These are phyloP conservation scores for Gymnopithys bicolor DNA, from an alignment of 2,797 vertebrate genomes.

Conservation along the genomic window DNA sequence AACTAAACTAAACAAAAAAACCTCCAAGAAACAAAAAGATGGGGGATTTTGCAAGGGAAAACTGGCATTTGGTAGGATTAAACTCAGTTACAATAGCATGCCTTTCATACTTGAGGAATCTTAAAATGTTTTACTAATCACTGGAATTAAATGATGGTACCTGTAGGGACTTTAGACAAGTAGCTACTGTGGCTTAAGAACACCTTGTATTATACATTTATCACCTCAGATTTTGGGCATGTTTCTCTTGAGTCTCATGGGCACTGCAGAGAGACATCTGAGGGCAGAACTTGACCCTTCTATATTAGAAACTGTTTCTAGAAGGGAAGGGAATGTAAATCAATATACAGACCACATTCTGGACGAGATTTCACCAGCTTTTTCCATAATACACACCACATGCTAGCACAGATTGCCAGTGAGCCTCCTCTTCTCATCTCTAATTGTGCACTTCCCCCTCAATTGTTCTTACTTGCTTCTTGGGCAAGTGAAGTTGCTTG, in stretches of 20 bases:
- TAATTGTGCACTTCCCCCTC: constrained; percentile 8
- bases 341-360: constrained; percentile 27
- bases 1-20: not conserved
- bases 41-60: not conserved
- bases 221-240: not conserved
- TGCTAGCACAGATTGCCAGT: constrained; percentile 17
- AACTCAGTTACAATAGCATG: not conserved
- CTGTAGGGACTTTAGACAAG: not conserved
- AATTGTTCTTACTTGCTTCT: not conserved
- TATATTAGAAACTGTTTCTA: constrained; percentile 49
- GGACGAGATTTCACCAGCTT: constrained; percentile 43
- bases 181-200: not conserved
- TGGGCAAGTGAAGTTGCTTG: not conserved
- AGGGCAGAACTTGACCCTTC: constrained; percentile 31
- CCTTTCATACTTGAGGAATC: not conserved
- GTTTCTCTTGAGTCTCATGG: not conserved
- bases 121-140: not conserved
- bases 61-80: not conserved
- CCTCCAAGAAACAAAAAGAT: not conserved
- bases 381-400: constrained; percentile 47
- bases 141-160: not conserved
- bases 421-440: constrained; percentile 25
- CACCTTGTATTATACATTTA: not conserved
- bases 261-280: not conserved
- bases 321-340: constrained; percentile 34